Evolutionary conservation across 2,888 invertebrate genomes (phyloP), one percentile per base, ranked within the genome.

Genomic region (Agrochola macilenta): DNA sequence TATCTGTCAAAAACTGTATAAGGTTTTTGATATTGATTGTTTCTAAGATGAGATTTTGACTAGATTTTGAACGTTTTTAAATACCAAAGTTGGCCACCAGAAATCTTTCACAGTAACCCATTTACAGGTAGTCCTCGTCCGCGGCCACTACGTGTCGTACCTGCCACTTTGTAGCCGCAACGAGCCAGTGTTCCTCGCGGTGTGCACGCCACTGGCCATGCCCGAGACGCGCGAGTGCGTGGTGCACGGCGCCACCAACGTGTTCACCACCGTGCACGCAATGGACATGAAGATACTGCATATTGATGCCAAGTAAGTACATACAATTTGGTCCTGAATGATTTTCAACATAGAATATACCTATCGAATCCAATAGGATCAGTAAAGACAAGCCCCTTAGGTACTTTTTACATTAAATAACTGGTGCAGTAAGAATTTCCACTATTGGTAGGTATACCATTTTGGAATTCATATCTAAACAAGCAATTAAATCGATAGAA

Each of bases 251-350:
- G 99, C 99, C 94, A 99, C 99, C 91, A 99, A 99, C 96, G 99
- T 99, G 85, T 99, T 99, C 97, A 99, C 99, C 91, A 98, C 99
- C 78, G 98, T 99, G 89, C 99, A 99, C 94, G 98, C 98, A 84
- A 98, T 99, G 98, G 99, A 99, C 96, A 99, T 99, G 99, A 99
- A 99, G 96, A 99, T 99, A 96, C 98, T 99, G 89, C 99, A 99
- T 95, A 97, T 99, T 90, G 99, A 99, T 95, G 97, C 98, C 94
- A 99, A 99, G 99, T 99, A 97, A 98, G 98, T 71, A 46, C 8
- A 46, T 71, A 46, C 8, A 46, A 12, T 46, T 46, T 20, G 4
- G 20, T 11, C 11, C 5, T n/a, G 17, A 20, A n/a, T 52, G 30
- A 49, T 30, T 8, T 20, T 74, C 1, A 23, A 12, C 4, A 17